A percentile compares a stretch with the other conserved stretches of the same genome.
phyloP scores from a whole-genome alignment of 1,140 invertebrate genomes.

The Magallana angulata region DNA sequence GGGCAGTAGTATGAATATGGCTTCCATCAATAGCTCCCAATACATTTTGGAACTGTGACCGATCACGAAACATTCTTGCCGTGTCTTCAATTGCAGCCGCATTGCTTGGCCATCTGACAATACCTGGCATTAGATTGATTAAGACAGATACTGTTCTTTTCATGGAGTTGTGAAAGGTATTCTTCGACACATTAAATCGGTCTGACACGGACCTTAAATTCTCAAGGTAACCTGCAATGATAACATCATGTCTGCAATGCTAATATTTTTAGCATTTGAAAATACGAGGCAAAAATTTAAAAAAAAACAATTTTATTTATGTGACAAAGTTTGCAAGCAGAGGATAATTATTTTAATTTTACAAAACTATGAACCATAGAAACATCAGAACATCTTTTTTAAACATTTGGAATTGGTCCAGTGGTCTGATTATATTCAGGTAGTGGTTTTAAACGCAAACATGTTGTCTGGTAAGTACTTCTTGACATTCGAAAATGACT shows the following conservation, averaged over 20 bases:
- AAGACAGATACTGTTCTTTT: not conserved
- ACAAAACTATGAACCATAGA: not conserved
- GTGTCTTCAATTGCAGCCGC: not conserved
- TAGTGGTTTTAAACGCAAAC: not conserved
- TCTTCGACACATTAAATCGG: not conserved
- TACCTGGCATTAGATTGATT: not conserved
- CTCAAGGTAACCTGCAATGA: not conserved
- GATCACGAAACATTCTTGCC: not conserved
- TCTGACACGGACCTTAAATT: not conserved
- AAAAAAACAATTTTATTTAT: too few relatives aligned
- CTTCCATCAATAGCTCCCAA: slow-evolving; percentile 36
- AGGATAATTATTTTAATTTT: too few relatives aligned
- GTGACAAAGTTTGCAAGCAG: too few relatives aligned
- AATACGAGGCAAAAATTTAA: too few relatives aligned
- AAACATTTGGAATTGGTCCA: slow-evolving; percentile 5
- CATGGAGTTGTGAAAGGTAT: not conserved
- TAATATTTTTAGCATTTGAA: too few relatives aligned
- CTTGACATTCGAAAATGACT: not conserved
- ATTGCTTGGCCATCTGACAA: not conserved
- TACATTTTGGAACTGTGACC: slow-evolving; percentile 4
- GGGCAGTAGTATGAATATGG: slow-evolving; percentile 33
- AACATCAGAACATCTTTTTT: slow-evolving; percentile 7
- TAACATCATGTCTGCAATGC: too few relatives aligned
- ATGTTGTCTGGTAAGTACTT: not conserved
- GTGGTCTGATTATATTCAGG: not conserved